These are phyloP conservation scores for Trichosurus vulpecula DNA, from an alignment of 2,797 vertebrate genomes.

Conservation along the genomic window DNA sequence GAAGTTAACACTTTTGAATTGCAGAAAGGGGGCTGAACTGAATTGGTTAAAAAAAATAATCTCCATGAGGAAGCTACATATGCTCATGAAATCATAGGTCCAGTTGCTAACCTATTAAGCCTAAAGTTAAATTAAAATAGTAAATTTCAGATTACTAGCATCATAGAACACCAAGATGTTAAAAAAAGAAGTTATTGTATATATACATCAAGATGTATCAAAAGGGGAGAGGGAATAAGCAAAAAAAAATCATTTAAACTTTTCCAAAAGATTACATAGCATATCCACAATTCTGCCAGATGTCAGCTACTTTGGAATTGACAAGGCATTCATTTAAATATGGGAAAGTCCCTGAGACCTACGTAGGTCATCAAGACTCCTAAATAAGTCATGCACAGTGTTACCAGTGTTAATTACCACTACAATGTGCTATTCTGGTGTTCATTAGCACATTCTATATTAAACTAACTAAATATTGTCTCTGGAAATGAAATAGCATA, in stretches of 20 bases:
- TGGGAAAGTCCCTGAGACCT: neutral
- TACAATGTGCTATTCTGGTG: neutral
- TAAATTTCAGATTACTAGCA: neutral
- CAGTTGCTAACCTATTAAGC: neutral
- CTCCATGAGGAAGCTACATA: neutral
- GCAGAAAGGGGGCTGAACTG: neutral
- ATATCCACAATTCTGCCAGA: neutral
- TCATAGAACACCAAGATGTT: neutral
- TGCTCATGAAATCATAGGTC: neutral
- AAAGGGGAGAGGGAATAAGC: neutral
- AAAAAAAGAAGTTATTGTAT: neutral
- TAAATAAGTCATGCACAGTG: neutral
- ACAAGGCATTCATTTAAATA: neutral
- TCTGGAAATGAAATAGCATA: constrained; percentile 16
- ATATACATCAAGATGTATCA: neutral
- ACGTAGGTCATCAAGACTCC: neutral
- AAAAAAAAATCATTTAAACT: neutral
- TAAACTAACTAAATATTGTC: neutral
- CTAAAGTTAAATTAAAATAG: neutral
- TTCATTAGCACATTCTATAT: neutral
- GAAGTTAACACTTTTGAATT: neutral
- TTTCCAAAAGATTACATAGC: neutral
- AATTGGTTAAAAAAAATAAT: neutral
- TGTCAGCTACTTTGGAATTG: neutral
- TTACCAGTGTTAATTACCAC: neutral